These are phyloP conservation scores for Xylophagus ater DNA, from an alignment of 2,888 invertebrate genomes.

Conservation along the genomic window DNA sequence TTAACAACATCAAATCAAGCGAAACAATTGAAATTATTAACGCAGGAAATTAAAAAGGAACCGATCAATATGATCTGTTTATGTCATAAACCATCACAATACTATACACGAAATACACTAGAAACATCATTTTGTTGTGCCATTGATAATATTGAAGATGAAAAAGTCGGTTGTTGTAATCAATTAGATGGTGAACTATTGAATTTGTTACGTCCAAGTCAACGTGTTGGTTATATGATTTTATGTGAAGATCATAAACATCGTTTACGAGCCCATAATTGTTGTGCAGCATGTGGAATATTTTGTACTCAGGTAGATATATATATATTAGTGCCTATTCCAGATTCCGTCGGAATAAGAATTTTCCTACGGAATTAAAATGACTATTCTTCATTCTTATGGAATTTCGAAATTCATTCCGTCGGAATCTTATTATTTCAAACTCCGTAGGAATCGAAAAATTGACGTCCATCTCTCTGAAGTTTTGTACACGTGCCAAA, in stretches of 20 bases:
- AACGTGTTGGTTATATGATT: conserved; percentile 65
- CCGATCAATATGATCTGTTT: conserved; percentile 35
- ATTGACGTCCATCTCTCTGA: too few species aligned
- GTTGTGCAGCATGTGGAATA: conserved; percentile 80
- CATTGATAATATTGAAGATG: conserved; percentile 61
- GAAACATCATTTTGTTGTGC: conserved; percentile 61
- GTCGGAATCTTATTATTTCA: too few species aligned
- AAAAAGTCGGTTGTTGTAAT: conserved; percentile 72
- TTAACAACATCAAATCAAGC: too few species aligned
- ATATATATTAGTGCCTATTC: too few species aligned
- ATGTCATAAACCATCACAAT: conserved; percentile 43
- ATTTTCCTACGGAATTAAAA: too few species aligned
- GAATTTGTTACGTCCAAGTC: conserved; percentile 56
- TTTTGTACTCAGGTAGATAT: conserved; percentile 71
- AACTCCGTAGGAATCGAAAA: too few species aligned
- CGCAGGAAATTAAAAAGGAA: not conserved
- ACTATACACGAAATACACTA: conserved; percentile 43
- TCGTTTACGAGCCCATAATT: conserved; percentile 68
- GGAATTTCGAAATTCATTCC: too few species aligned
- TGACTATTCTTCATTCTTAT: too few species aligned
- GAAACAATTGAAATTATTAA: not conserved
- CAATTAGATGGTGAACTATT: conserved; percentile 45
- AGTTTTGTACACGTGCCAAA: too few species aligned
- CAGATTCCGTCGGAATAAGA: too few species aligned
- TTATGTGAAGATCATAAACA: conserved; percentile 69